phyloP scores from a whole-genome alignment of 1,140 invertebrate species.

The Prorops nasuta region DNA sequence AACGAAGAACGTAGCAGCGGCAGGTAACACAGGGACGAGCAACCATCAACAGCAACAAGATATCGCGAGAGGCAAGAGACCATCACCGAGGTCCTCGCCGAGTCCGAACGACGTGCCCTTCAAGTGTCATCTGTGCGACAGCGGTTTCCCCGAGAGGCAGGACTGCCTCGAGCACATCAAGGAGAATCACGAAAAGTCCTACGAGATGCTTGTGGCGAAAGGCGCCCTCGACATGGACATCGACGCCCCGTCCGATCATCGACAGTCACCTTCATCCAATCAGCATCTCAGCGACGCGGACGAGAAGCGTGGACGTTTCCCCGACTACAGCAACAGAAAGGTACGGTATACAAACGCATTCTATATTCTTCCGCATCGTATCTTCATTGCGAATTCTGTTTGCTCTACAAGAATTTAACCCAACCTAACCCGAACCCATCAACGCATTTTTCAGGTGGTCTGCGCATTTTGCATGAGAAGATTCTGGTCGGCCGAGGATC shows the following conservation, averaged over 20 bases:
- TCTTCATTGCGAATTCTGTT: too few relatives aligned
- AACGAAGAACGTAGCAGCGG: slow-evolving; percentile 31
- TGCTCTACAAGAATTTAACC: too few relatives aligned
- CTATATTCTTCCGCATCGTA: too few relatives aligned
- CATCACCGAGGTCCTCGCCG: slow-evolving; percentile 30
- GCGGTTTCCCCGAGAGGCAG: slow-evolving; percentile 74
- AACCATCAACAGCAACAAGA: too few relatives aligned
- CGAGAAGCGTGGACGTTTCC: slow-evolving; percentile 67
- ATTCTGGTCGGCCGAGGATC: slow-evolving; percentile 91
- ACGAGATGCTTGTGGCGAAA: slow-evolving; percentile 74
- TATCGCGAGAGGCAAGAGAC: slow-evolving; percentile 19
- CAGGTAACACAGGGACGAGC: too few relatives aligned
- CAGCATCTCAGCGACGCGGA: slow-evolving; percentile 56
- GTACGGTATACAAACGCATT: too few relatives aligned
- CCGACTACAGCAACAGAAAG: slow-evolving; percentile 85
- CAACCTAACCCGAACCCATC: too few relatives aligned
- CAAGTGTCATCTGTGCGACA: slow-evolving; percentile 91
- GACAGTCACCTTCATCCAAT: slow-evolving; percentile 21
- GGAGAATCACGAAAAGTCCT: slow-evolving; percentile 68
- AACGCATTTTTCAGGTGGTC: slow-evolving; percentile 75
- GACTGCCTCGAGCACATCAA: slow-evolving; percentile 81
- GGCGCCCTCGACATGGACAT: slow-evolving; percentile 71
- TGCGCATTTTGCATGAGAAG: slow-evolving; percentile 89
- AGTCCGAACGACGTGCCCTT: slow-evolving; percentile 70
- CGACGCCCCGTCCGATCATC: slow-evolving; percentile 51